Percentiles rank a stretch among this genome's conserved stretches.
These are phyloP conservation scores for Phylloscopus trochiloides DNA, from an alignment of 2,113 vertebrate genomes.

Conservation along the genomic window DNA sequence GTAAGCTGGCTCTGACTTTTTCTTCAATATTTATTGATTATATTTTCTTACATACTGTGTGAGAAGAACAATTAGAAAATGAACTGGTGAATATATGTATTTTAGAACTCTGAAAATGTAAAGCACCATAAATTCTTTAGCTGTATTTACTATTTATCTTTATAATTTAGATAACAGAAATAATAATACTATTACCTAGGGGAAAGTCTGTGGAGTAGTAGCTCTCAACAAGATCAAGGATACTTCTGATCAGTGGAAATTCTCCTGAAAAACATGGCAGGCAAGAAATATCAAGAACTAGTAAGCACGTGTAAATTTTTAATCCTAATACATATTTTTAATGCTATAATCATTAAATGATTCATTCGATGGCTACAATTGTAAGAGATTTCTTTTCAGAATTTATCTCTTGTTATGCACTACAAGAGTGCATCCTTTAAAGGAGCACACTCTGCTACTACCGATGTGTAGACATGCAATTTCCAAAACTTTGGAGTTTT, in stretches of 20 bases:
- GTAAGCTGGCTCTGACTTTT: not conserved
- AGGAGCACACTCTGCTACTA: not conserved
- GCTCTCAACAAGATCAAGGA: not conserved
- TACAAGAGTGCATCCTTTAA: not conserved
- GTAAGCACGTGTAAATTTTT: not conserved
- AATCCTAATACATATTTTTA: not conserved
- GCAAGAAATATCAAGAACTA: not conserved
- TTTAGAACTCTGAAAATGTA: not conserved
- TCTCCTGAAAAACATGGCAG: not conserved
- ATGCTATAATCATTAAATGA: not conserved
- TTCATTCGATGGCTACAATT: not conserved
- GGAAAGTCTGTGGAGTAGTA: not conserved
- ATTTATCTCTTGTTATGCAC: not conserved
- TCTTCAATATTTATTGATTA: not conserved
- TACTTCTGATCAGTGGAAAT: not conserved
- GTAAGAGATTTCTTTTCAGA: not conserved
- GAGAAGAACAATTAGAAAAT: not conserved
- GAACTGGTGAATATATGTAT: not conserved
- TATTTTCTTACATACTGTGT: not conserved
- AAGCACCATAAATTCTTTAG: not conserved
- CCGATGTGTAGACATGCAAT: fast-evolving
- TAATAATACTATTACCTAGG: not conserved
- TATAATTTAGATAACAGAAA: not conserved
- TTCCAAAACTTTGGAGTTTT: not conserved
- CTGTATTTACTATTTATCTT: not conserved